Base-by-base conservation (phyloP, 2,797 vertebrate genomes). In the Sus cebifrons region DNA sequence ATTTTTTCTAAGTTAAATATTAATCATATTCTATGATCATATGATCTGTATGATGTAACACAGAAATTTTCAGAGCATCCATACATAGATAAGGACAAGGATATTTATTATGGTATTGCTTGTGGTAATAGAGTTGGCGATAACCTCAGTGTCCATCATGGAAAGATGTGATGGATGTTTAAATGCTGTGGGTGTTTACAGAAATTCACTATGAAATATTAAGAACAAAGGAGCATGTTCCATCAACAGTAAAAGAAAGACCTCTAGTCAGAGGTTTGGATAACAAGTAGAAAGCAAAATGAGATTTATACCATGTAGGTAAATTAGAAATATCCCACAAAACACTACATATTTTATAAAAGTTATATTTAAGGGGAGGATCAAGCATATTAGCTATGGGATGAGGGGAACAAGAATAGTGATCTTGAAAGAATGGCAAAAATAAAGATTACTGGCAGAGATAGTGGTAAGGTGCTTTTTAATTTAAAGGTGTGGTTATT, bases 1-100 rank as follows among this genome's bases (percentile, higher is more conserved):
- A 49, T 73, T 74, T 81, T 83, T 84, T 77, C n/a, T 36, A 71
- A 95, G 89, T 86, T 54, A 77, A 88, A 29, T 78, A 75, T 25
- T 29, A 82, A 64, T 32, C n/a, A 18, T 71, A 86, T 52, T 6
- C 25, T 71, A 25, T 79, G 81, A 60, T 44, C 16, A 12, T 29
- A 40, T 25, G 17, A 62, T 23, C 1, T 86, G 3, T 77, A 20
- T 70, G n/a, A 6, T 67, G 60, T 32, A 84, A 0, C 58, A 44
- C 21, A 77, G 62, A 94, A 92, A 27, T 85, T 88, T 49, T 60
- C 23, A 89, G 44, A 67, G 65, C 6, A 10, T 60, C 14, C 49
- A 36, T 29, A 65, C 2, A 56, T 15, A 54, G 44, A 23, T 71
- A 21, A 89, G 3, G 54, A 81, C 17, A 95, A 68, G 16, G 11